A percentile compares a stretch with the other conserved stretches of the same genome.
phyloP scores from a whole-genome alignment of 2,113 vertebrate genomes.

The Tympanuchus pallidicinctus region DNA sequence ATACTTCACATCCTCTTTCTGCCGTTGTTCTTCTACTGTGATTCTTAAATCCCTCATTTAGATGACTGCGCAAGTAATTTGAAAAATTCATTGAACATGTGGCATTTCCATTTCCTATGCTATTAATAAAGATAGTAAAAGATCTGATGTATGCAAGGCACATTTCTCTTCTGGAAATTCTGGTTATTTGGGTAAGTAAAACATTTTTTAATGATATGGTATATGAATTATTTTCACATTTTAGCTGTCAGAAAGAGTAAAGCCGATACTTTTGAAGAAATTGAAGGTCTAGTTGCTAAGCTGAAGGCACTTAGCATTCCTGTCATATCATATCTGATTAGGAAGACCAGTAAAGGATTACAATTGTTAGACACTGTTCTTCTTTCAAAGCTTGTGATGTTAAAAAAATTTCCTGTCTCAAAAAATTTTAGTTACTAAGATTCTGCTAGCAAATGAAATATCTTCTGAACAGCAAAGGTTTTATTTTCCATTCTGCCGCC shows the following conservation, averaged over 20 bases:
- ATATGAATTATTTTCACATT: conserved; percentile 25
- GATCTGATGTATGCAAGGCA: background rate
- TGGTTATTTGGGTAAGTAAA: background rate
- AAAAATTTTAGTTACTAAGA: background rate
- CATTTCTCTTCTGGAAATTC: background rate
- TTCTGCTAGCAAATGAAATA: background rate
- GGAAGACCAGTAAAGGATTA: background rate
- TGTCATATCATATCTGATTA: conserved; percentile 43
- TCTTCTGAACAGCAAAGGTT: background rate
- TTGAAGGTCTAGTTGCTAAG: conserved; percentile 23
- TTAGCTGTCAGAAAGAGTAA: conserved; percentile 53
- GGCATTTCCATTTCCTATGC: background rate
- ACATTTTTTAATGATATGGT: background rate
- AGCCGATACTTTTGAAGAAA: conserved; percentile 26
- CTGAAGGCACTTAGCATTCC: conserved; percentile 37
- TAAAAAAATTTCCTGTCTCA: conserved; percentile 28
- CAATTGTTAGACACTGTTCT: background rate
- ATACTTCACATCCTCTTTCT: background rate
- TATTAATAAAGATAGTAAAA: conserved; percentile 2
- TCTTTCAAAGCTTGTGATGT: background rate
- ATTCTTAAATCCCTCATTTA: background rate
- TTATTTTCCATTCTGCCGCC: background rate
- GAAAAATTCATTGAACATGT: background rate
- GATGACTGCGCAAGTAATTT: background rate
- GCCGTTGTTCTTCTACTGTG: background rate